phyloP scores from a whole-genome alignment of 2,797 vertebrate genomes.

The Scleropages formosus region DNA sequence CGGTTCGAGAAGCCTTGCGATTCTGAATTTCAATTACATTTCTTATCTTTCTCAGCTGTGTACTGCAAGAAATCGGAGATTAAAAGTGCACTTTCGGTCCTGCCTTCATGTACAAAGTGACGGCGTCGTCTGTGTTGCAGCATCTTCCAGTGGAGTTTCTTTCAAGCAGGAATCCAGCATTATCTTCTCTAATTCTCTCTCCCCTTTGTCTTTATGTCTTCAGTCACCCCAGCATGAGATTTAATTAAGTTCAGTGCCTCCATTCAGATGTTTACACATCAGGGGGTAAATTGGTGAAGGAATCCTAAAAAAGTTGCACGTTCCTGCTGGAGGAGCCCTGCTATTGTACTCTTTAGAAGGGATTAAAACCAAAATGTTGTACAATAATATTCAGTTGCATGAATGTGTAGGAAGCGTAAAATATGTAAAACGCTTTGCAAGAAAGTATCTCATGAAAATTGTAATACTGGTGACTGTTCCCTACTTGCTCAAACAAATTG shows the following conservation, averaged over 20 bases:
- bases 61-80: not conserved
- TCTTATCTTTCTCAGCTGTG: no score
- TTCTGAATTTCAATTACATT: slow-evolving; percentile 4
- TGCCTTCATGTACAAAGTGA: not conserved
- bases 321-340: not conserved
- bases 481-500: no score
- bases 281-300: not conserved
- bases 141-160: slow-evolving; percentile 2
- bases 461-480: no score
- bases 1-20: not conserved
- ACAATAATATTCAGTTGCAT: not conserved
- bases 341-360: not conserved
- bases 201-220: slow-evolving; percentile 12
- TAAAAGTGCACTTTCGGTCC: not conserved
- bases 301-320: not conserved
- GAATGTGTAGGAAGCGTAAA: not conserved
- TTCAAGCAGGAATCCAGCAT: slow-evolving; percentile 15
- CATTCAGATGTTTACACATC: not conserved
- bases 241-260: slow-evolving; percentile 1
- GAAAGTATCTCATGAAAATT: not conserved
- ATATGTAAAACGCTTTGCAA: not conserved
- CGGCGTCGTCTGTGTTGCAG: not conserved
- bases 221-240: no score
- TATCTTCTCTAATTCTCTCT: not conserved
- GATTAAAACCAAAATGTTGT: not conserved